Evolutionary conservation across 2,113 vertebrate species (phyloP).

Genomic region (Serilophus lunatus): DNA sequence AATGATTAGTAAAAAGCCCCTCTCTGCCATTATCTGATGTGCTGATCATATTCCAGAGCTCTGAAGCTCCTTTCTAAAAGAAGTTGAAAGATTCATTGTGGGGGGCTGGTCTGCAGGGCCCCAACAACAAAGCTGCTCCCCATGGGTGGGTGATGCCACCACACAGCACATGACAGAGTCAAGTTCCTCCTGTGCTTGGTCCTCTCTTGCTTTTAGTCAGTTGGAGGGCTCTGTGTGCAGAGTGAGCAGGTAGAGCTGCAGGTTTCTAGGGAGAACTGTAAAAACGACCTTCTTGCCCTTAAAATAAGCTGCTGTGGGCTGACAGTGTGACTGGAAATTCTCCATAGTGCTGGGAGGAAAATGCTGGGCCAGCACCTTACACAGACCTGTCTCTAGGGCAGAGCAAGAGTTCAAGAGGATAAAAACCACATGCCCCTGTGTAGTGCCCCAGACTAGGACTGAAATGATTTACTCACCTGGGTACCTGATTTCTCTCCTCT

Average conservation of each 20-base stretch:
- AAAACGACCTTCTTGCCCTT: not conserved
- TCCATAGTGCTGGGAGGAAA: not conserved
- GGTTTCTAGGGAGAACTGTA: not conserved
- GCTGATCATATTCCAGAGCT: constrained; percentile 20
- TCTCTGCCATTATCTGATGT: constrained; percentile 35
- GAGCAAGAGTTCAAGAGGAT: not conserved
- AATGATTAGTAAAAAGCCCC: constrained; percentile 57
- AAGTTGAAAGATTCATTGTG: not conserved
- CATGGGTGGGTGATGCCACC: not conserved
- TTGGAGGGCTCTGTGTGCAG: not conserved
- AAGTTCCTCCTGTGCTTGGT: not conserved
- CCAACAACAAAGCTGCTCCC: not conserved
- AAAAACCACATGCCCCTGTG: not conserved
- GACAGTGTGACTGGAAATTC: not conserved
- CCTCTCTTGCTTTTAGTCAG: not conserved
- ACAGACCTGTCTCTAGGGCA: not conserved
- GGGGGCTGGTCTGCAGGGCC: not conserved
- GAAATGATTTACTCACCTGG: not conserved
- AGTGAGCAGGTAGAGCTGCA: not conserved
- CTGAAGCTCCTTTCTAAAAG: constrained; percentile 16
- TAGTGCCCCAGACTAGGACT: not conserved
- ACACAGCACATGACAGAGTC: not conserved
- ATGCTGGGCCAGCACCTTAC: not conserved
- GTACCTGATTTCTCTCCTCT: not conserved
- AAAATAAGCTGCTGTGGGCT: not conserved